Base-by-base conservation (phyloP, 2,888 invertebrate genomes). In the Meteorus colon region DNA sequence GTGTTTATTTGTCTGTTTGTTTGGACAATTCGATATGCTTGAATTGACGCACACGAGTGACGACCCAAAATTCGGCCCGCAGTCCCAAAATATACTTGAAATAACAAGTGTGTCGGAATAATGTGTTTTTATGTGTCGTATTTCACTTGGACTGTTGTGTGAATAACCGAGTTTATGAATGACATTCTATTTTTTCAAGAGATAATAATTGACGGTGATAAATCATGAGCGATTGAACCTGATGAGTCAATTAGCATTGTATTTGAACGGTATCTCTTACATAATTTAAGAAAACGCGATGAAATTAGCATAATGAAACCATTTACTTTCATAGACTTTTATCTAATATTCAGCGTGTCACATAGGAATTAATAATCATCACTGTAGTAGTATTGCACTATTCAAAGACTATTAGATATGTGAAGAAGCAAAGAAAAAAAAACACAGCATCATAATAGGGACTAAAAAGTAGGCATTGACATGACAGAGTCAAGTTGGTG, bases 1-100 rank as follows among this genome's bases (percentile, higher is more conserved):
- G 80, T 85, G 85, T 83, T 86, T 85, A 84, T 83, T 85, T 85
- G 83, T 78, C 83, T 85, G 85, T 84, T 85, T 86, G 83, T 83
- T 83, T 82, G 81, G 79, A 81, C 73, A 65, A 81, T 82, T 78
- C 81, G 81, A 82, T 79, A 80, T 80, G 76, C 76, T 75, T 71
- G 60, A 31, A 41, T 77, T 75, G 51, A 24, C 37, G 59, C 55
- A 65, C 37, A 65, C 55, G 55, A 70, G 48, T 34, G 51, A 72
- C 19, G 62, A 24, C 65, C 59, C 31, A 73, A 60, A 60, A 55
- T 73, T 73, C 45, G 59, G 14, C 45, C n/a, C 5, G 14, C 59
- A 45, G 24, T 27, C 48, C 27, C 41, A 70, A 34, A 63, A 45
- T 31, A 55, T 63, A 75, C 65, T 60, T 66, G 41, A 65, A 67